Evolutionary conservation across 2,797 vertebrate species (phyloP).

Genomic region (Salmo trutta): DNA sequence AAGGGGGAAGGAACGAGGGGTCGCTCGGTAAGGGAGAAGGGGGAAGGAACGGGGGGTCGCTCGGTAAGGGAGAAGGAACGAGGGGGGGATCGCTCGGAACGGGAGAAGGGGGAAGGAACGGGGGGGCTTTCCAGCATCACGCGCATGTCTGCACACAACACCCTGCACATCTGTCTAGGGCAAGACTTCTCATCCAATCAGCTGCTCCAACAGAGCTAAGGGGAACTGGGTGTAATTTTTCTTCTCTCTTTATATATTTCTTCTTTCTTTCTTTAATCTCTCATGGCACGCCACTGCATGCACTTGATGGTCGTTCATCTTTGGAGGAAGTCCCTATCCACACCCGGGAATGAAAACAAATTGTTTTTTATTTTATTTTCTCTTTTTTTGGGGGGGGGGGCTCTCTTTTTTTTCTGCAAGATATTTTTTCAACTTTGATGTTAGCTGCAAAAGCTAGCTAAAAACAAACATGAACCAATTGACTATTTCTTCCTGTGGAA

Average conservation of each 20-base stretch:
- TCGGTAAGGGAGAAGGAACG: not conserved
- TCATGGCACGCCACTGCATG: conserved; percentile 49
- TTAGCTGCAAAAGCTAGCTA: conserved; percentile 74
- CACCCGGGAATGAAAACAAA: conserved; percentile 42
- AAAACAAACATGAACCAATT: conserved; percentile 56
- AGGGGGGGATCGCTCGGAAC: not conserved
- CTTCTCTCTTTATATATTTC: conserved; percentile 27
- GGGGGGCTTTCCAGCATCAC: conserved; percentile 51
- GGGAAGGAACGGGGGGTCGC: not conserved
- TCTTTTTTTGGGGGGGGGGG: conserved; percentile 12
- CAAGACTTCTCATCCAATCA: conserved; percentile 62
- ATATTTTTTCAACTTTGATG: conserved; percentile 85
- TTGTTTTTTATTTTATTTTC: conserved; percentile 23
- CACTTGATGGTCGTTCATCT: conserved; percentile 46
- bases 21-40: not conserved
- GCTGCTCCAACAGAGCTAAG: conserved; percentile 43
- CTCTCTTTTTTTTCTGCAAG: not conserved
- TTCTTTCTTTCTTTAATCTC: conserved; percentile 40
- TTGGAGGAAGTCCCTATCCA: conserved; percentile 51
- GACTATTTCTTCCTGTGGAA: conserved; percentile 51
- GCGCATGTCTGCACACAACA: conserved; percentile 63
- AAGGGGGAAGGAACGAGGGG: not conserved
- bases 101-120: not conserved
- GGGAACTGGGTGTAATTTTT: conserved; percentile 51
- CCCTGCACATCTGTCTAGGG: conserved; percentile 67